phyloP scores from a whole-genome alignment of 1,140 invertebrate species.

The Drosophila orosa region DNA sequence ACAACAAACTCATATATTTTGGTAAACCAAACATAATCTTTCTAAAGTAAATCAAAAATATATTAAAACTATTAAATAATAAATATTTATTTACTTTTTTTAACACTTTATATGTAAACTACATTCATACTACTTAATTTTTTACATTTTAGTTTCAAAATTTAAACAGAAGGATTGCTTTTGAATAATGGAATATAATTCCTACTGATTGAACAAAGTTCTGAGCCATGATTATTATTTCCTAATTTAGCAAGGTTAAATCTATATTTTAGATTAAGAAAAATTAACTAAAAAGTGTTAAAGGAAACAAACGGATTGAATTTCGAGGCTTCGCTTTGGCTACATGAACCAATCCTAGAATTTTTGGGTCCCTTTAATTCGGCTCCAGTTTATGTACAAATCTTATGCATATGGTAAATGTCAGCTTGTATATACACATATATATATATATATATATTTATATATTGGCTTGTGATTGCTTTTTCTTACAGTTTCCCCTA shows the following conservation, averaged over 20 bases:
- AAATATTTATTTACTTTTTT: neutral
- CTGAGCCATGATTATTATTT: too few relatives aligned
- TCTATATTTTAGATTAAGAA: neutral
- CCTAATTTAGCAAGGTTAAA: neutral
- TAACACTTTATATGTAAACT: neutral
- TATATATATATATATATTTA: slow-evolving; percentile 11
- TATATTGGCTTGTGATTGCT: slow-evolving; percentile 63
- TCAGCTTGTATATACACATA: slow-evolving; percentile 54
- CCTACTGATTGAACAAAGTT: too few relatives aligned
- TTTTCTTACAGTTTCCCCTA: slow-evolving; percentile 39
- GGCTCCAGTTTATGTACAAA: slow-evolving; percentile 54
- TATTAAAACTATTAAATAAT: neutral
- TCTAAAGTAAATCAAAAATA: neutral
- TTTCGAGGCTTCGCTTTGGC: neutral
- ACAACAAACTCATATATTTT: slow-evolving; percentile 1
- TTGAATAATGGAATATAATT: too few relatives aligned
- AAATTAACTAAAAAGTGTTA: neutral
- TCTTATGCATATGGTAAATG: slow-evolving; percentile 27
- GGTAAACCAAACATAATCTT: neutral
- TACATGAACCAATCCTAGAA: neutral
- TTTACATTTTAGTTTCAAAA: neutral
- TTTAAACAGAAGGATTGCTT: too few relatives aligned
- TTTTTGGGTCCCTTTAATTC: neutral
- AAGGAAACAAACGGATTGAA: neutral
- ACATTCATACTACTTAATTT: too few relatives aligned